A percentile compares a stretch with the other conserved stretches of the same genome.
phyloP scores from a whole-genome alignment of 2,113 vertebrate genomes.

The Cinclus cinclus region DNA sequence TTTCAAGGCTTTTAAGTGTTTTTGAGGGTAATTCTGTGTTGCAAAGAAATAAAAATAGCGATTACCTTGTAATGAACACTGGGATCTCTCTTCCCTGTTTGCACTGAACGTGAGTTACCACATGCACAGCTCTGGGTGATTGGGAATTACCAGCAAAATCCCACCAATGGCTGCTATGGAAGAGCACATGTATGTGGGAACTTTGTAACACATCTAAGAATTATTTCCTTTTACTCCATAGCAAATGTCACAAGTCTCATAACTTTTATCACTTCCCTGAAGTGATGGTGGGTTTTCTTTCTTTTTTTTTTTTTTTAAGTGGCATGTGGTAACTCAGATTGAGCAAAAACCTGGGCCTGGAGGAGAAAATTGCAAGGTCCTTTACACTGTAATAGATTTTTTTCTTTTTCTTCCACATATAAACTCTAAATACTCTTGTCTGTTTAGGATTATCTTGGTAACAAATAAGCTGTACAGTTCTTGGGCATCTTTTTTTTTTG shows the following conservation, averaged over 20 bases:
- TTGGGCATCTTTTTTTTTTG: background rate
- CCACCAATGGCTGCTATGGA: rapidly evolving
- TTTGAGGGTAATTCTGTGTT: background rate
- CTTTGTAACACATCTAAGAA: background rate
- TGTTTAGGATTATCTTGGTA: background rate
- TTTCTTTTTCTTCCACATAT: background rate
- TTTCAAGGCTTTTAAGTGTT: background rate
- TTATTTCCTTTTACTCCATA: background rate
- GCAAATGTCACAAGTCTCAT: background rate
- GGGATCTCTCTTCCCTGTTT: background rate
- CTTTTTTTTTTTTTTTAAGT: background rate
- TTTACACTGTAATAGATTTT: background rate
- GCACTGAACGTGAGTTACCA: background rate
- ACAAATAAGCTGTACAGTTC: background rate
- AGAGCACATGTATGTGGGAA: background rate
- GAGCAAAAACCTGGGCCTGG: background rate
- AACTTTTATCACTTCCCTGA: background rate
- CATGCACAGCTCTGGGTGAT: background rate
- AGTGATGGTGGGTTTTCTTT: background rate
- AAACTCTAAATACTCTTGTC: background rate
- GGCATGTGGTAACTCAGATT: background rate
- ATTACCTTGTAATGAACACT: background rate
- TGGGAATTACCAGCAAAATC: background rate
- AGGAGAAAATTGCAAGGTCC: background rate
- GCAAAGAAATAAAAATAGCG: background rate